These are phyloP conservation scores for Andrena minutula DNA, from an alignment of 2,888 invertebrate species.

Conservation along the genomic window DNA sequence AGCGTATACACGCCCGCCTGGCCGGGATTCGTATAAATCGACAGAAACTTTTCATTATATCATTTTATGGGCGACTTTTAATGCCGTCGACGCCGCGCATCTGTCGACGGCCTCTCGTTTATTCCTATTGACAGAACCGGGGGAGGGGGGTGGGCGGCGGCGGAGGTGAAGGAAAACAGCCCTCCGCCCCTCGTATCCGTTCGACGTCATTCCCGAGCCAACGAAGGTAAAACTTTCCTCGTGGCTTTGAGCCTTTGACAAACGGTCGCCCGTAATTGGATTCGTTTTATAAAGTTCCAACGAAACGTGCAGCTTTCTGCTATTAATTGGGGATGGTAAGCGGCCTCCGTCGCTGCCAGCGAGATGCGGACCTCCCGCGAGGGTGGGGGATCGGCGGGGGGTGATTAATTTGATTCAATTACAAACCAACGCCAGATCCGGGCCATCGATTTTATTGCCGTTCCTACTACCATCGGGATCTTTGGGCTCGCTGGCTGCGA, in stretches of 20 bases:
- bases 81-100: conserved; percentile 5
- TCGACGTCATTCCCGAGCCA: conserved; percentile 62
- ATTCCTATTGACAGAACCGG: conserved; percentile 52
- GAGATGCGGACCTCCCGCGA: conserved; percentile 62
- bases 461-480: conserved; percentile 51
- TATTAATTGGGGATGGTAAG: conserved; percentile 77
- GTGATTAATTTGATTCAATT: conserved; percentile 81
- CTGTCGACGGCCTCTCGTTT: conserved; percentile 40
- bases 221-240: conserved; percentile 60
- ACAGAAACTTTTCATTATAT: conserved; percentile 13
- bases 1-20: conserved; percentile 2
- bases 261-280: conserved; percentile 76
- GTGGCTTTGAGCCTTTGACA: conserved; percentile 75
- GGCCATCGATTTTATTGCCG: conserved; percentile 78
- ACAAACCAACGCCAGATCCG: conserved; percentile 73
- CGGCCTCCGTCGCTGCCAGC: conserved; percentile 64
- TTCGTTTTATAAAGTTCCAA: conserved; percentile 78
- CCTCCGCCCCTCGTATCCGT: conserved; percentile 13
- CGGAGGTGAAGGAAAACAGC: conserved; percentile 56
- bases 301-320: conserved; percentile 74
- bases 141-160: background rate
- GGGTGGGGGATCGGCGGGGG: conserved; percentile 66
- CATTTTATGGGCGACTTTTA: conserved; percentile 36
- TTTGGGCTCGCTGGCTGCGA: conserved; percentile 20
- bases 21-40: conserved; percentile 1